These are phyloP conservation scores for Halocaridina rubra DNA, from an alignment of 2,888 invertebrate genomes.

Conservation along the genomic window DNA sequence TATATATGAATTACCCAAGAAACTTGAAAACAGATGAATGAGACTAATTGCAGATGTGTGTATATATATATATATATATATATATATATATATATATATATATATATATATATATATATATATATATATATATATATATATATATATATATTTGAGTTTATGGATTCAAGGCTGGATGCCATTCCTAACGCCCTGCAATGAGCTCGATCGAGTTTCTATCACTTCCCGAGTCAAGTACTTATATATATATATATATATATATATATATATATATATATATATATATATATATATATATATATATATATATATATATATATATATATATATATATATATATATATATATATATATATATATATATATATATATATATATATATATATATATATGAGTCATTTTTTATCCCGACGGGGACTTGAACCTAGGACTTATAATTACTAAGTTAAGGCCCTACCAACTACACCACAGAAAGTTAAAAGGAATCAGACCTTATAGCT, in stretches of 20 bases:
- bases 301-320: neutral
- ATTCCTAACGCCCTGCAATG: neutral
- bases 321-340: neutral
- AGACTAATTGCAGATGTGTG: neutral
- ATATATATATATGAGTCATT: neutral
- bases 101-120: conserved; percentile 7
- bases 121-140: conserved; percentile 3
- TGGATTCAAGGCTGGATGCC: neutral
- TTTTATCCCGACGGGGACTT: too few species aligned
- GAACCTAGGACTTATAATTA: too few species aligned
- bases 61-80: neutral
- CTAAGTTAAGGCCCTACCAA: too few species aligned
- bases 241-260: neutral
- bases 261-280: neutral
- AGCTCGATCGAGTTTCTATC: neutral
- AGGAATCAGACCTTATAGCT: too few species aligned
- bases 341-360: neutral
- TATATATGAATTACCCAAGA: neutral
- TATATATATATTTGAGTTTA: neutral
- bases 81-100: conserved; percentile 6
- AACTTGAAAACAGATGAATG: neutral
- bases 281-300: neutral
- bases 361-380: neutral
- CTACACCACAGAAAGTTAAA: too few species aligned
- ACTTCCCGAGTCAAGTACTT: neutral